Evolutionary conservation across 2,888 invertebrate species (phyloP).

Genomic region (Drosophila quinaria): DNA sequence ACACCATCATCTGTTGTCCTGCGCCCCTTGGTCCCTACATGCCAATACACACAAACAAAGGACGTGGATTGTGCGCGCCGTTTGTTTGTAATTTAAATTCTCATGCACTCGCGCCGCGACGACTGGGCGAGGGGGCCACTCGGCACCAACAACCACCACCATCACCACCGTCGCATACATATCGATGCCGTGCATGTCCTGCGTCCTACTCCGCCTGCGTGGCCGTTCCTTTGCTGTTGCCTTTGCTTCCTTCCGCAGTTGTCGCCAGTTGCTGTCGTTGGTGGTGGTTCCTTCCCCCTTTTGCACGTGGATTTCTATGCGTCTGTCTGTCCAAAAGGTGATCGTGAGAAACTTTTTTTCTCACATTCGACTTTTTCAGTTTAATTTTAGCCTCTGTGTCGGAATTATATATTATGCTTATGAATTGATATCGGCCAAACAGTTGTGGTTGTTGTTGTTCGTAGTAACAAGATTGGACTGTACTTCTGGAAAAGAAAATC

Average conservation of each 20-base stretch:
- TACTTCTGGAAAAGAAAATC: slow-evolving; percentile 42
- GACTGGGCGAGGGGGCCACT: slow-evolving; percentile 50
- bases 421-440: slow-evolving; percentile 70
- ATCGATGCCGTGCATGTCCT: slow-evolving; percentile 62
- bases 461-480: slow-evolving; percentile 53
- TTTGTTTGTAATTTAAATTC: slow-evolving; percentile 79
- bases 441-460: slow-evolving; percentile 44
- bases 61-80: slow-evolving; percentile 60
- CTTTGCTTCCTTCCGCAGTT: slow-evolving; percentile 68
- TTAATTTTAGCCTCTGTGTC: slow-evolving; percentile 71
- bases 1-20: slow-evolving; percentile 69
- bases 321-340: slow-evolving; percentile 70
- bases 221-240: slow-evolving; percentile 39
- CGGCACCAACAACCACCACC: slow-evolving; percentile 48
- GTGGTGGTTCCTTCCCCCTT: slow-evolving; percentile 81
- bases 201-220: slow-evolving; percentile 74
- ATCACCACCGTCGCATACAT: slow-evolving; percentile 7
- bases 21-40: slow-evolving; percentile 54
- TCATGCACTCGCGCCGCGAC: slow-evolving; percentile 65
- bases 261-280: slow-evolving; percentile 52
- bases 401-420: slow-evolving; percentile 70
- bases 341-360: slow-evolving; percentile 84
- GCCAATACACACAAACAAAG: slow-evolving; percentile 69
- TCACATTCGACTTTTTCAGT: slow-evolving; percentile 69
- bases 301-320: slow-evolving; percentile 83